Percentiles rank a stretch among this genome's conserved stretches.
phyloP scores from a whole-genome alignment of 1,140 invertebrate genomes.

The Aradophagus sp. region DNA sequence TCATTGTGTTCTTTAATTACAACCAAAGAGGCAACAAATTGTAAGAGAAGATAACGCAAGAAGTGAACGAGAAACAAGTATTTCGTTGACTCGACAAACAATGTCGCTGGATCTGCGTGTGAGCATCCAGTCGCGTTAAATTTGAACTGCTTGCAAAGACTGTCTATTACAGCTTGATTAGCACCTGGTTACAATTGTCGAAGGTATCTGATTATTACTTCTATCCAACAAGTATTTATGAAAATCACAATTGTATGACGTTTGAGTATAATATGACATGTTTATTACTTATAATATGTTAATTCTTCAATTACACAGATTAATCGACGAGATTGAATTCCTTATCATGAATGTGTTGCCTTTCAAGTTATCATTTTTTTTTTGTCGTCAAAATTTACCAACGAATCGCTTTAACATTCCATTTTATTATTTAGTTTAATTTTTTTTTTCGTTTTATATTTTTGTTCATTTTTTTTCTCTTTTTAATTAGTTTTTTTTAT shows the following conservation, averaged over 20 bases:
- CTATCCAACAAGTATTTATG: slow-evolving; percentile 59
- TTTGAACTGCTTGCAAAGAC: slow-evolving; percentile 41
- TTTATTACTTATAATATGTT: slow-evolving; percentile 48
- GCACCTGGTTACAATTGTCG: slow-evolving; percentile 51
- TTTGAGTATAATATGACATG: slow-evolving; percentile 52
- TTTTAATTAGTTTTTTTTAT: slow-evolving; percentile 5
- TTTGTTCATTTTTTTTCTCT: too few species aligned
- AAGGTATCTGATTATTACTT: slow-evolving; percentile 51
- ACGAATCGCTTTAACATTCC: not conserved
- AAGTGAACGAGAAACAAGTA: slow-evolving; percentile 1
- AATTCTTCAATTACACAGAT: slow-evolving; percentile 56
- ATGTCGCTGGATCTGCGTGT: not conserved
- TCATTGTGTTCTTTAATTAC: slow-evolving; percentile 6
- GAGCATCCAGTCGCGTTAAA: slow-evolving; percentile 20
- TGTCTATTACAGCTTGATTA: slow-evolving; percentile 55
- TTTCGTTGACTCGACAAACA: slow-evolving; percentile 30
- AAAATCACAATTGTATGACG: slow-evolving; percentile 57
- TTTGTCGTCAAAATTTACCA: slow-evolving; percentile 14
- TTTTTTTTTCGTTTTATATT: too few species aligned
- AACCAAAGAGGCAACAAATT: not conserved
- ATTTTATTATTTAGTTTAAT: too few species aligned
- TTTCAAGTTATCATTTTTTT: slow-evolving; percentile 24
- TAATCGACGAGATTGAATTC: slow-evolving; percentile 44
- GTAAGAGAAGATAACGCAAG: not conserved
- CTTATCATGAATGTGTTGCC: slow-evolving; percentile 25